Conservation (phyloP, 2,113 vertebrate species). For the Leucopsar rothschildi region DNA sequence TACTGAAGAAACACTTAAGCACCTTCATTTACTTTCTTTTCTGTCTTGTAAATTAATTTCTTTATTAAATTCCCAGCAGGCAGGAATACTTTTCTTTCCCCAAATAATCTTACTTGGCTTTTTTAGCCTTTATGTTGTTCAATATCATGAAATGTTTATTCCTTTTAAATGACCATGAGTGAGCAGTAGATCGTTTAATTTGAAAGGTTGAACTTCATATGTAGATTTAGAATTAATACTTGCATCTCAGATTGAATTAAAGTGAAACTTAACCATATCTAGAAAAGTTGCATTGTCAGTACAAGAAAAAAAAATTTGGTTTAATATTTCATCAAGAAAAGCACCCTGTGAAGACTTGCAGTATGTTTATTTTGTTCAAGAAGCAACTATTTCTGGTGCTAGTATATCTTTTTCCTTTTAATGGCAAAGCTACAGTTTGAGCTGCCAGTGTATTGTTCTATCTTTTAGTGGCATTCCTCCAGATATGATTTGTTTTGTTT, state of each 20-base stretch:
- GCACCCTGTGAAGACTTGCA: conserved; percentile 53
- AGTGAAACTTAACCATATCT: not conserved
- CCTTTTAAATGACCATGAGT: not conserved
- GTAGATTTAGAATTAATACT: not conserved
- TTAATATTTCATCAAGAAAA: conserved; percentile 15
- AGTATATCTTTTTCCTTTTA: conserved; percentile 6
- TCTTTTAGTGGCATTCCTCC: conserved; percentile 67
- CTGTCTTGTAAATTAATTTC: not conserved
- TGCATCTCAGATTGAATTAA: conserved; percentile 1
- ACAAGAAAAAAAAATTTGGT: not conserved
- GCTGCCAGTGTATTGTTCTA: not conserved
- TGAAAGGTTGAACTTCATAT: not conserved
- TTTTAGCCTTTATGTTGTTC: not conserved
- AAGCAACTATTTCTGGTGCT: conserved; percentile 63
- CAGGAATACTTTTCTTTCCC: not conserved
- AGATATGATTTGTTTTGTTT: conserved; percentile 25
- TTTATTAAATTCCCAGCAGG: not conserved
- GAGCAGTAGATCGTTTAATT: not conserved
- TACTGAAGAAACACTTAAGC: not conserved
- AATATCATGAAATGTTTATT: not conserved
- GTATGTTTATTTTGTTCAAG: conserved; percentile 37
- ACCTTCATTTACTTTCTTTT: not conserved
- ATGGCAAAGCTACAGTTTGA: conserved; percentile 25
- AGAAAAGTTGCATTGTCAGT: not conserved
- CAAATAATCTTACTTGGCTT: not conserved